These are phyloP conservation scores for Anneissia japonica DNA, from an alignment of 35 echinoderm and acorn worm genomes.

Conservation along the genomic window DNA sequence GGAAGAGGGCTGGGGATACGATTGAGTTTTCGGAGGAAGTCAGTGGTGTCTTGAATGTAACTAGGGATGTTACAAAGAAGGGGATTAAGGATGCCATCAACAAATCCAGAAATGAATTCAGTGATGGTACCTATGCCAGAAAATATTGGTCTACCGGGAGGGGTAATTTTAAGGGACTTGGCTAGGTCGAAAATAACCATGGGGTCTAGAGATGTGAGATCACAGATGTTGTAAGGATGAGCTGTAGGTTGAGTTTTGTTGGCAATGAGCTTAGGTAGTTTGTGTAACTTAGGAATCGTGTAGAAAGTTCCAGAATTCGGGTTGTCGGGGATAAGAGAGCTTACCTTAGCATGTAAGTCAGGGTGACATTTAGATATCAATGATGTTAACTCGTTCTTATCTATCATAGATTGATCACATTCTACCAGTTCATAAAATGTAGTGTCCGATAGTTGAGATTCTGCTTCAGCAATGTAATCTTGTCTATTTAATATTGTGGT, in stretches of 20 bases:
- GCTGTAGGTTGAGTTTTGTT: not conserved
- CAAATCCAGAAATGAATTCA: not conserved
- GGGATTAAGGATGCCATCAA: conserved; percentile 4
- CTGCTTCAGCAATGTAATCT: not conserved
- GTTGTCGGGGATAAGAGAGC: not conserved
- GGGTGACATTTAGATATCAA: too few species aligned
- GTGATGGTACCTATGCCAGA: not conserved
- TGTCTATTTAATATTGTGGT: not conserved
- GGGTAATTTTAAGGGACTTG: not conserved
- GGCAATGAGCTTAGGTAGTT: too few species aligned
- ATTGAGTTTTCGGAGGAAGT: too few species aligned
- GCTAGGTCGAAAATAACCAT: too few species aligned
- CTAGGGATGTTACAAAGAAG: not conserved
- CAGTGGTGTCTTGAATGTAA: conserved; percentile 18
- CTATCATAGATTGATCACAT: not conserved
- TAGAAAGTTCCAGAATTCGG: not conserved
- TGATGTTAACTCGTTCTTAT: conserved; percentile 11
- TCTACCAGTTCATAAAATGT: not conserved
- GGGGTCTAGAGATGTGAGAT: too few species aligned
- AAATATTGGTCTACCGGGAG: conserved; percentile 2
- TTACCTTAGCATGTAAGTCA: too few species aligned
- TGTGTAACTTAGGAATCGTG: not conserved
- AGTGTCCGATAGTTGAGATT: not conserved
- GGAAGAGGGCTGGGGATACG: too few species aligned
- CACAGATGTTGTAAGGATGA: too few species aligned